phyloP scores from a whole-genome alignment of 2,888 invertebrate species.

The Maniola hyperantus region DNA sequence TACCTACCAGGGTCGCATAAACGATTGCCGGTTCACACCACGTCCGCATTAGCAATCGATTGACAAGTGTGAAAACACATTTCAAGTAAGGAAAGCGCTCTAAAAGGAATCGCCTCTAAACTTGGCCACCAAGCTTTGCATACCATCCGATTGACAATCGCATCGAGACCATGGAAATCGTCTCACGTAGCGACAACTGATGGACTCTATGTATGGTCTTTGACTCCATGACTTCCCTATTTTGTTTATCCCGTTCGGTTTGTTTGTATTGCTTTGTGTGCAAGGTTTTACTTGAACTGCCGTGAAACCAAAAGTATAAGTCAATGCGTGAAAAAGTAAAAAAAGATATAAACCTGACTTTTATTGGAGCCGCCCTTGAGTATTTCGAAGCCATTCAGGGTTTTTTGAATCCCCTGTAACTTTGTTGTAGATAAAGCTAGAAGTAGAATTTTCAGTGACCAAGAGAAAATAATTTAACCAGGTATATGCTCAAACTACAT shows the following conservation, averaged over 20 bases:
- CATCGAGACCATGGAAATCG: constrained; percentile 65
- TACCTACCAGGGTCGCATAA: constrained; percentile 10
- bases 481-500: no score
- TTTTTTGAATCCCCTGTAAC: no score
- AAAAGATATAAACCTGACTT: no score
- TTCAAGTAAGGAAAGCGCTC: constrained; percentile 49
- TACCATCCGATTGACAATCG: constrained; percentile 62
- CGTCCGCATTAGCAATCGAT: constrained; percentile 31
- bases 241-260: constrained; percentile 18
- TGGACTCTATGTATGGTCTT: constrained; percentile 38
- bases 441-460: no score
- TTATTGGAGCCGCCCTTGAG: no score
- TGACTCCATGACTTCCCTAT: constrained; percentile 32
- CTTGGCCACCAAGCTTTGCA: constrained; percentile 65
- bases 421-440: no score
- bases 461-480: no score
- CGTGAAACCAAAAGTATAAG: no score
- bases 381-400: no score
- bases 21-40: constrained; percentile 20
- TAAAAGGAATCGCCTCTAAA: constrained; percentile 58
- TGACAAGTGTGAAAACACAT: constrained; percentile 44
- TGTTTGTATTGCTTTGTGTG: constrained; percentile 16
- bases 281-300: neutral
- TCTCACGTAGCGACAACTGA: constrained; percentile 52
- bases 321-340: no score